Evolutionary conservation across 2,797 vertebrate species (phyloP).

Genomic region (Tenualosa thibaudeaui): DNA sequence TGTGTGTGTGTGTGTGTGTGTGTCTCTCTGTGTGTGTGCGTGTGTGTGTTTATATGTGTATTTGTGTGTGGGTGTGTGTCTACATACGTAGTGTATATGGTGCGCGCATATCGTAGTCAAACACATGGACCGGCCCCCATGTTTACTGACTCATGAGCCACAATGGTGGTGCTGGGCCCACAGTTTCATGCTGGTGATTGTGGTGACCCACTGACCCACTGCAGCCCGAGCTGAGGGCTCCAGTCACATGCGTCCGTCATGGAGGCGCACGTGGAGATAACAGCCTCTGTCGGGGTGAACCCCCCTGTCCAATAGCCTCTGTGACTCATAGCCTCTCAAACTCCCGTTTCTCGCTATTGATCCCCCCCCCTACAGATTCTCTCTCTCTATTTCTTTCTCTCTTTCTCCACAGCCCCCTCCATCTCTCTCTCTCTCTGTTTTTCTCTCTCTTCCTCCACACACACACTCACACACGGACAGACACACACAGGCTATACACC

Average conservation of each 20-base stretch:
- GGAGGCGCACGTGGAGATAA: constrained; percentile 24
- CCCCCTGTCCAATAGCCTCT: constrained; percentile 27
- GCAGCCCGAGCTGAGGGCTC: neutral
- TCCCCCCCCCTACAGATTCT: neutral
- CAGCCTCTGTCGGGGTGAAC: neutral
- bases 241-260: constrained; percentile 15
- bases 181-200: neutral
- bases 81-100: neutral
- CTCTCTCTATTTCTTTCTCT: neutral
- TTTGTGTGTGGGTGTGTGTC: neutral
- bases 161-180: neutral
- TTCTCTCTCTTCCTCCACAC: neutral
- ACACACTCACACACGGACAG: too few relatives aligned
- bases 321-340: constrained; percentile 27
- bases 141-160: neutral
- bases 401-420: neutral
- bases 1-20: neutral
- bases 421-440: neutral
- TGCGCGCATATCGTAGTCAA: neutral
- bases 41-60: neutral
- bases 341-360: neutral
- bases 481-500: neutral
- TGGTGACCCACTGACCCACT: neutral
- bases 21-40: neutral
- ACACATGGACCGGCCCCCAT: neutral